A percentile compares a stretch with the other conserved stretches of the same genome.
Evolutionary conservation across 2,113 vertebrate genomes (phyloP).

Genomic region (Mystacornis crossleyi): DNA sequence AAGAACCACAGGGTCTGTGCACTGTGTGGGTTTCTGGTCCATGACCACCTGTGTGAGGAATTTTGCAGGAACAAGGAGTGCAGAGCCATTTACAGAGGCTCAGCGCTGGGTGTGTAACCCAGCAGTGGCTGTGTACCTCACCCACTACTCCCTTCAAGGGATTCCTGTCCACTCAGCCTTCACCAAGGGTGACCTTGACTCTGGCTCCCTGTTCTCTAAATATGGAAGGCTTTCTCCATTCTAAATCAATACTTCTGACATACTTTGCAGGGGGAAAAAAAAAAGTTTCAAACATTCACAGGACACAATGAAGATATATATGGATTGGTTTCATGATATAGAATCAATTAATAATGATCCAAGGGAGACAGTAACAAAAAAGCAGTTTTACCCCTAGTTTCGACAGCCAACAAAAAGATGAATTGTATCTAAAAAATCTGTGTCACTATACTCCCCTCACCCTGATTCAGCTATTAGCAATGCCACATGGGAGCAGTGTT

Average conservation of each 20-base stretch:
- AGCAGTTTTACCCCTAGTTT: not conserved
- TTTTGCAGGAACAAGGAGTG: too few relatives aligned
- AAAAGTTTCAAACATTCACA: not conserved
- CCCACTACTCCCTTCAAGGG: not conserved
- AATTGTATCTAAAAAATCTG: not conserved
- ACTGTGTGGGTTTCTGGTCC: not conserved
- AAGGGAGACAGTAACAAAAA: not conserved
- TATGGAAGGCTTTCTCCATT: not conserved
- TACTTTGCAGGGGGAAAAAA: not conserved
- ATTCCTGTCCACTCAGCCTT: not conserved
- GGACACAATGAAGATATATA: not conserved
- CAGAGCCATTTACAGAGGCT: not conserved
- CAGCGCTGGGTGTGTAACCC: not conserved
- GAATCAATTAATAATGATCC: slow-evolving; percentile 52
- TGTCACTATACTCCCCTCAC: not conserved
- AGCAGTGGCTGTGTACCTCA: not conserved
- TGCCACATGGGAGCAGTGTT: not conserved
- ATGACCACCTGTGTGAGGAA: not conserved
- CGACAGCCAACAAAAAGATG: slow-evolving; percentile 1
- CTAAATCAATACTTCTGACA: slow-evolving; percentile 26
- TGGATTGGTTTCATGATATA: slow-evolving; percentile 27
- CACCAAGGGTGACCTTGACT: not conserved
- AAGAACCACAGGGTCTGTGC: not conserved
- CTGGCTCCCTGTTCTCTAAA: not conserved
- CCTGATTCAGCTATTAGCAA: not conserved